Evolutionary conservation across 2,888 invertebrate species (phyloP), one percentile per base, ranked within the genome.

Genomic region (Agrotis segetum): DNA sequence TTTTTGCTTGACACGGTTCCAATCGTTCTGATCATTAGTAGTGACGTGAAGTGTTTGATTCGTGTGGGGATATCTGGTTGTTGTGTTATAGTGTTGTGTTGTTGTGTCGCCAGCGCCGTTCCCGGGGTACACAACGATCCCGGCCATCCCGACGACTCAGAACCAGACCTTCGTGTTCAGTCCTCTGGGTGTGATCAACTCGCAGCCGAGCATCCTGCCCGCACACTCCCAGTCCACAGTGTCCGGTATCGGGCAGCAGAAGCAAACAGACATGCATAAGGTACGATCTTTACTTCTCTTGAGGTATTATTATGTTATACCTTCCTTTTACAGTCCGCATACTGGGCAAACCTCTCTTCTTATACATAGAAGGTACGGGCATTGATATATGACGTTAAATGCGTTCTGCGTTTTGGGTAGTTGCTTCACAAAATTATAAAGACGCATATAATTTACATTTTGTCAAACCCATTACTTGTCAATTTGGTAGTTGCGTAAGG

Each of bases 151-250:
- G 63, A 97, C 98, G 9, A 97, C 98, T 72, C 98, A 98, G 93
- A 97, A 97, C 84, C 98, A 98, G 89, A 98, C 98, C 9, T 96
- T 98, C 85, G 97, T 98, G 61, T 98, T 97, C 92, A 97, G 97
- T 74, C 98, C 97, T 74, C 93, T 98, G 67, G 97, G 97, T 4
- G 97, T 97, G 11, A 96, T 97, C 85, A 97, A 97, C 88, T 97
- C 97, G 11, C 98, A 97, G 91, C 97, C 97, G 4, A 97, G 96
- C 88, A 97, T 97, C 61, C 91, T 97, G 83, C 97, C 97, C 0
- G 96, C 97, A 21, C 97, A 97, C 88, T 97, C 97, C 0, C 96
- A 96, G 84, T 78, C 96, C 11, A 91, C 92, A 0, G 95, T 94
- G 7, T 93, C 96, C 1, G 96, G 94, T 2, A 96, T 96, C 53